phyloP scores from a whole-genome alignment of 2,113 vertebrate genomes.

The Rhineura floridana region DNA sequence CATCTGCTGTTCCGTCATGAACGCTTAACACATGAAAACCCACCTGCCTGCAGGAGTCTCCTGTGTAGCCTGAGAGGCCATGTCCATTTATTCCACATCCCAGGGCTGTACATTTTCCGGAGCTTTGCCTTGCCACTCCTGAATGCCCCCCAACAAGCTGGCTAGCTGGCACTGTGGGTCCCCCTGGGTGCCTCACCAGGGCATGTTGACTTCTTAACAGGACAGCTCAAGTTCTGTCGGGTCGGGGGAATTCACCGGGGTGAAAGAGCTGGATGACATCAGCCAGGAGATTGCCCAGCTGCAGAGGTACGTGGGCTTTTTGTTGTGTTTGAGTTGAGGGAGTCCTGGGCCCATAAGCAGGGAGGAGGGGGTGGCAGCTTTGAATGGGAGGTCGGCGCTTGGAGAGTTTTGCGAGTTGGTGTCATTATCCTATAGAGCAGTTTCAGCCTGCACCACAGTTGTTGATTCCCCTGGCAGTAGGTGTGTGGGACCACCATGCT shows the following conservation, averaged over 20 bases:
- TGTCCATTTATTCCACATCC: no score
- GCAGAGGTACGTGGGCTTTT: constrained; percentile 78
- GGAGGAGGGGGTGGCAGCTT: background rate
- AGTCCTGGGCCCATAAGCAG: no score
- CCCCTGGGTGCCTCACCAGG: constrained; percentile 5
- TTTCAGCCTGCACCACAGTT: no score
- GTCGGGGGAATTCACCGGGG: constrained; percentile 93
- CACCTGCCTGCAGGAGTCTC: background rate
- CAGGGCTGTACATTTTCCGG: no score
- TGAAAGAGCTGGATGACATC: constrained; percentile 96
- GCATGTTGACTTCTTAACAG: constrained; percentile 71
- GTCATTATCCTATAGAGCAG: no score
- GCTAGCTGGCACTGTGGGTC: no score
- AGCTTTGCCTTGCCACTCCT: no score
- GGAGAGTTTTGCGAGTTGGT: no score
- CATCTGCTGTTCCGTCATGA: background rate
- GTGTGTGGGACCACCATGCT: no score
- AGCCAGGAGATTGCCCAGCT: constrained; percentile 95
- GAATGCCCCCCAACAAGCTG: background rate
- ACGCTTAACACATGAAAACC: no score
- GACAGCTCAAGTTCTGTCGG: constrained; percentile 91
- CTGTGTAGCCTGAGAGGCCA: background rate
- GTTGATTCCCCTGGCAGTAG: no score
- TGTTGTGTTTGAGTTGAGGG: background rate
- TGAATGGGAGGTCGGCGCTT: no score